Conservation (phyloP, 2,888 invertebrate genomes). For the Tetragonula carbonaria region DNA sequence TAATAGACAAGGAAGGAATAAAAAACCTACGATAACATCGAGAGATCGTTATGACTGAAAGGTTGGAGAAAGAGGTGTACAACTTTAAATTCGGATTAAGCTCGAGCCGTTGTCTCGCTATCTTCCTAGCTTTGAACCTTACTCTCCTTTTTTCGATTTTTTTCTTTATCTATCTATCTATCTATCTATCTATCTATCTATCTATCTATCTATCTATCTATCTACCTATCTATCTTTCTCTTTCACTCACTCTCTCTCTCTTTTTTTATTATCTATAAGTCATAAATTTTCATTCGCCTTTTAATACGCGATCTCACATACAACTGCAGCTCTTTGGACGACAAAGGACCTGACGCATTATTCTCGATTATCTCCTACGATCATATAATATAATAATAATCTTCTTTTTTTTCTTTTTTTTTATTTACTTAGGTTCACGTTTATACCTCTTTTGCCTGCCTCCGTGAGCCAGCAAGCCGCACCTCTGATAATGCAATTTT, state of each 20-base stretch:
- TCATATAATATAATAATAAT: slow-evolving; percentile 58
- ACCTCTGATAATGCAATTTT: not conserved
- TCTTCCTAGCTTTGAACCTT: not conserved
- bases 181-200: too few species aligned
- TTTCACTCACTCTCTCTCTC: not conserved
- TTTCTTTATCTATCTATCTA: not conserved
- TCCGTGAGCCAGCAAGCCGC: slow-evolving; percentile 36
- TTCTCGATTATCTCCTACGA: slow-evolving; percentile 57
- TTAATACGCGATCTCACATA: slow-evolving; percentile 44
- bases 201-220: too few species aligned
- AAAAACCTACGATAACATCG: slow-evolving; percentile 8
- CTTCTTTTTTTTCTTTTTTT: slow-evolving; percentile 39
- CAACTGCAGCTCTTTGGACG: slow-evolving; percentile 53
- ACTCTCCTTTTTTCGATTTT: not conserved
- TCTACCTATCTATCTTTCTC: not conserved
- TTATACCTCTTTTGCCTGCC: slow-evolving; percentile 21
- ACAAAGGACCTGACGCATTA: slow-evolving; percentile 53
- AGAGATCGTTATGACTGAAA: slow-evolving; percentile 9
- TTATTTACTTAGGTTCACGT: slow-evolving; percentile 45
- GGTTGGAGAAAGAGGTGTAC: not conserved
- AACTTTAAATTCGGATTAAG: slow-evolving; percentile 30
- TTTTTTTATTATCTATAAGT: slow-evolving; percentile 4
- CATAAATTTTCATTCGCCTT: slow-evolving; percentile 23
- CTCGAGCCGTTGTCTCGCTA: slow-evolving; percentile 24
- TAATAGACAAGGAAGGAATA: not conserved